These are phyloP conservation scores for Emys orbicularis DNA, from an alignment of 2,797 vertebrate species.

Conservation along the genomic window DNA sequence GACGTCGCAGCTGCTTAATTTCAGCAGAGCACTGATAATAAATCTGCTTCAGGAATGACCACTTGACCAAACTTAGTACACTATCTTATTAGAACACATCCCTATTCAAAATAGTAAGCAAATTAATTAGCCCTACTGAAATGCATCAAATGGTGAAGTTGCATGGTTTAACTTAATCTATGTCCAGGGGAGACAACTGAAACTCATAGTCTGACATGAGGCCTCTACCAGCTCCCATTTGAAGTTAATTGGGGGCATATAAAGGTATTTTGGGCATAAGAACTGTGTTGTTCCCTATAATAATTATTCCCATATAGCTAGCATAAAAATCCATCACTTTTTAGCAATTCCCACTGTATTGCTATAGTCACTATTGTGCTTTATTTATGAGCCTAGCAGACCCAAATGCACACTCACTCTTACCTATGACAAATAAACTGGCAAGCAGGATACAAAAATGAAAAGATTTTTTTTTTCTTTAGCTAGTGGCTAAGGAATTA, in stretches of 20 bases:
- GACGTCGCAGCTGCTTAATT: background rate
- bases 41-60: background rate
- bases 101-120: background rate
- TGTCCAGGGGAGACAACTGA: background rate
- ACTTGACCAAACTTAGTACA: background rate
- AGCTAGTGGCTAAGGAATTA: constrained; percentile 51
- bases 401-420: constrained; percentile 56
- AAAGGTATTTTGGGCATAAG: constrained; percentile 13
- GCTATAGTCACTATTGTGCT: constrained; percentile 15
- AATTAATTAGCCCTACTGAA: constrained; percentile 1
- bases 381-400: constrained; percentile 58
- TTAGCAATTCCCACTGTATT: constrained; percentile 44
- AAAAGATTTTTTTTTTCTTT: constrained; percentile 50
- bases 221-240: background rate
- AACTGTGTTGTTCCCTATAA: background rate
- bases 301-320: background rate
- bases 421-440: constrained; percentile 60
- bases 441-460: constrained; percentile 63
- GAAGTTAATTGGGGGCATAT: background rate
- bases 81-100: background rate
- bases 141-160: background rate
- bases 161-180: background rate
- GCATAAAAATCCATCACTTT: constrained; percentile 47
- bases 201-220: background rate
- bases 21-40: background rate